Base-by-base conservation (phyloP, 2,797 vertebrate species). In the Chaenodraco wilsoni region DNA sequence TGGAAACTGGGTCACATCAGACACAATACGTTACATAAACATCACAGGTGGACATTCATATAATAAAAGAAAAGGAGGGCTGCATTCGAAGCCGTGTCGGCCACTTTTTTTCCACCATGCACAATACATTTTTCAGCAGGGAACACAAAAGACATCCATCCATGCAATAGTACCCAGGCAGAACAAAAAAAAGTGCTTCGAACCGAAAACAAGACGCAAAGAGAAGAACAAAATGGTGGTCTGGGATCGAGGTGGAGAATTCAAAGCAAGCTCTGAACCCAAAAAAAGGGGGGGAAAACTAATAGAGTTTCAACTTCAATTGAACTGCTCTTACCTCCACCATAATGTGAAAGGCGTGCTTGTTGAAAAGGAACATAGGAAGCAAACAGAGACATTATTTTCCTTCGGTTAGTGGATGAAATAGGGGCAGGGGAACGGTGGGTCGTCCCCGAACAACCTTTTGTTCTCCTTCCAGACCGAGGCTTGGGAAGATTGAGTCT, bases 261-360 rank as follows among this genome's bases (percentile, higher is more conserved):
- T 81, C 80, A 85, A 79, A 83, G 67, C 75, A 84, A 87, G 79
- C 85, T 87, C 84, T 84, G 70, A 86, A 84, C 76, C 85, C 76
- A 88, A 87, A 84, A 61, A 14, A 41, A 44, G 52, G 33, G 31
- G 48, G 23, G 46, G 63, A 23, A 51, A 62, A 76, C 68, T 77
- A 76, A 78, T 23, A 84, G 83, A 77, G 80, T 78, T 83, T 85
- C 68, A 87, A 92, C 84, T 89, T 87, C 79, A 91, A 87, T 89
- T 87, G 93, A 96, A 93, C 91, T 93, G 90, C 93, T 96, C 98
- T 98, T 99, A 98, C 97, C 98, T 99, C 98, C 95, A 99, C 97
- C 97, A 98, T 99, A 95, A 99, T 98, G 96, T 99, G 97, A 98
- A 99, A 99, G 96, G 98, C 96, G 88, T 97, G 97, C 98, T 99